phyloP scores from a whole-genome alignment of 2,113 vertebrate genomes.

The Dasypus novemcinctus region DNA sequence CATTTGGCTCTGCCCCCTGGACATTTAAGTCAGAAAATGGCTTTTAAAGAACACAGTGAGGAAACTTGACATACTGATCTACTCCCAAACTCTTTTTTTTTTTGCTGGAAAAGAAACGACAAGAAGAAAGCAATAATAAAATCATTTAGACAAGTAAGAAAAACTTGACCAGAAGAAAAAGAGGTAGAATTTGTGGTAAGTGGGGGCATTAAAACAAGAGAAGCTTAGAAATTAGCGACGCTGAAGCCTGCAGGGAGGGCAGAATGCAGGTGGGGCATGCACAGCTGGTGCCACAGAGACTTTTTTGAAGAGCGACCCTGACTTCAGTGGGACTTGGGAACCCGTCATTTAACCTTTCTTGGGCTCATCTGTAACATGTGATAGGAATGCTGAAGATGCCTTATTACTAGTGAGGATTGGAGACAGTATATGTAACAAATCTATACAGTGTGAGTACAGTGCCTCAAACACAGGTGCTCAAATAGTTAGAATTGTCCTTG shows the following conservation, averaged over 20 bases:
- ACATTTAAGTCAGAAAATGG: conserved; percentile 68
- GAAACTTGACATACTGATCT: conserved; percentile 71
- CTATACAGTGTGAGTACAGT: background rate
- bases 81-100: conserved; percentile 50
- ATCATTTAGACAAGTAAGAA: conserved; percentile 47
- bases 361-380: background rate
- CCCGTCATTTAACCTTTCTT: background rate
- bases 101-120: conserved; percentile 44
- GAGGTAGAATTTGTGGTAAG: background rate
- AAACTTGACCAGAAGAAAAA: conserved; percentile 51
- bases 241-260: background rate
- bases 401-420: background rate
- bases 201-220: conserved; percentile 10
- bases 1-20: conserved; percentile 67
- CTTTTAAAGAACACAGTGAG: conserved; percentile 67
- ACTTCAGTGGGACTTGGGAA: background rate
- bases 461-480: background rate
- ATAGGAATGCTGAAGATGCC: background rate
- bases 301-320: background rate
- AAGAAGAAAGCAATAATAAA: conserved; percentile 44
- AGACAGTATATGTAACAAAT: background rate
- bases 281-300: background rate
- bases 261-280: background rate
- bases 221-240: background rate
- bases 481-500: background rate